Evolutionary conservation across 2,113 vertebrate genomes (phyloP).

Genomic region (Dascyllus trimaculatus): DNA sequence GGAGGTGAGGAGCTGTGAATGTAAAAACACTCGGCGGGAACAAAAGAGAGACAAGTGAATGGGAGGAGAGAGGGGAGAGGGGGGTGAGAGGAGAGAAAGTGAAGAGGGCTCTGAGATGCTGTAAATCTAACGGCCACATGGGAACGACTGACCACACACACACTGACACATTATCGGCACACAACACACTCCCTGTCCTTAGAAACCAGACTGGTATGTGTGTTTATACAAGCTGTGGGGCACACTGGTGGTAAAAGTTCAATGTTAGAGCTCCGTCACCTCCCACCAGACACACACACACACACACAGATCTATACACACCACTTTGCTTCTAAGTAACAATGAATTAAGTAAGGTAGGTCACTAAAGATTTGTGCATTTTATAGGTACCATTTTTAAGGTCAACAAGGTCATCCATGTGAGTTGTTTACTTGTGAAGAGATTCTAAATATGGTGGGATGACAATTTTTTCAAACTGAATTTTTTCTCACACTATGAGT

Average conservation of each 20-base stretch:
- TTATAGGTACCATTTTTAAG: too few relatives aligned
- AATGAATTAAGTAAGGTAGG: too few relatives aligned
- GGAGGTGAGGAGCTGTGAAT: conserved; percentile 65
- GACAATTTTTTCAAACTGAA: too few relatives aligned
- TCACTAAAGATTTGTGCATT: too few relatives aligned
- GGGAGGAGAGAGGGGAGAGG: conserved; percentile 24
- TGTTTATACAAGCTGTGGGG: conserved; percentile 42
- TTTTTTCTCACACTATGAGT: too few relatives aligned
- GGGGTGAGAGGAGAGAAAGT: conserved; percentile 11
- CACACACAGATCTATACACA: neutral
- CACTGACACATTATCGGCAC: conserved; percentile 41
- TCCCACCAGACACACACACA: conserved; percentile 5
- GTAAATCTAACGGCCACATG: conserved; percentile 56
- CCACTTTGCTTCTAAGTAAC: too few relatives aligned
- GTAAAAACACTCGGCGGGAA: conserved; percentile 52
- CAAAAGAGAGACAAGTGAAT: conserved; percentile 61
- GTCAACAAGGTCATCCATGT: too few relatives aligned
- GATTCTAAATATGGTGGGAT: too few relatives aligned
- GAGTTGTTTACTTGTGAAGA: too few relatives aligned
- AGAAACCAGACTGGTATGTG: conserved; percentile 60
- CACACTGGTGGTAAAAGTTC: conserved; percentile 33
- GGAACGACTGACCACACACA: conserved; percentile 42
- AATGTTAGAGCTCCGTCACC: conserved; percentile 18
- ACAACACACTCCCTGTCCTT: conserved; percentile 61
- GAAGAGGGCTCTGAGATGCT: conserved; percentile 36